Percentiles rank a stretch among this genome's conserved stretches.
These are phyloP conservation scores for Hemitrygon akajei DNA, from an alignment of 2,797 vertebrate species.

Conservation along the genomic window DNA sequence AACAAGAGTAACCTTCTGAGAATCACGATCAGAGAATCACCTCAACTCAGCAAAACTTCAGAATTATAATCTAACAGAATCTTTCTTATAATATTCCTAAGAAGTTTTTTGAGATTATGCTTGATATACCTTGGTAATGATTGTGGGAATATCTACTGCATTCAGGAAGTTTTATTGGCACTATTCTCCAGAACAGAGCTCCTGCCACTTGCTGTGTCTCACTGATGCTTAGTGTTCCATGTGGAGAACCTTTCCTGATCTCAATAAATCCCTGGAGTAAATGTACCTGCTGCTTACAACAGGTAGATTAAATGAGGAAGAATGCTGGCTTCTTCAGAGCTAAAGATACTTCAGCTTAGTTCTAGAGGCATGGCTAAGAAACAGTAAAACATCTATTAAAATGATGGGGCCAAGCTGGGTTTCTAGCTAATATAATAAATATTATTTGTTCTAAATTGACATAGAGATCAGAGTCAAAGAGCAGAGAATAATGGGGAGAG, in stretches of 20 bases:
- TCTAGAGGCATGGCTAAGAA: neutral
- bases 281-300: neutral
- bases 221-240: neutral
- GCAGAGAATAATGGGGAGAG: neutral
- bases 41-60: no score
- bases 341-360: neutral
- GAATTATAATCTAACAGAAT: neutral
- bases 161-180: neutral
- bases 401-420: neutral
- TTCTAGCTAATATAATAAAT: neutral
- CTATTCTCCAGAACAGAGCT: neutral
- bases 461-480: no score
- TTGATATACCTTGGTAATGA: neutral
- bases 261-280: neutral
- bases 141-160: neutral
- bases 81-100: neutral
- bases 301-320: neutral
- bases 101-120: neutral
- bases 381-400: neutral
- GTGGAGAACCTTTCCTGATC: neutral
- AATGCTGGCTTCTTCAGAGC: neutral
- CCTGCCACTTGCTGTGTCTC: neutral
- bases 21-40: no score
- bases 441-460: neutral
- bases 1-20: no score